These are phyloP conservation scores for Laspeyria flexula DNA, from an alignment of 2,888 invertebrate species.

Conservation along the genomic window DNA sequence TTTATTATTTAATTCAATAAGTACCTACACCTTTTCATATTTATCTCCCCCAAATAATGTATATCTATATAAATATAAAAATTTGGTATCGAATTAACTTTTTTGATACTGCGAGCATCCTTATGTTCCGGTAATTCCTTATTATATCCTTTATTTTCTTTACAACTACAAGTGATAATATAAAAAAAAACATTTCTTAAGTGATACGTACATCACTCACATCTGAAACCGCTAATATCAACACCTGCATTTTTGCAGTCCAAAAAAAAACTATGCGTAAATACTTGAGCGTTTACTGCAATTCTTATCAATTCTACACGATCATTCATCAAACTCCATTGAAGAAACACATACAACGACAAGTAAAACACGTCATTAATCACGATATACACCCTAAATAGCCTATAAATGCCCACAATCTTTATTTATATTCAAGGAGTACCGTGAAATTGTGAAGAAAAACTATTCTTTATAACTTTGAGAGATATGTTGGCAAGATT, in stretches of 20 bases:
- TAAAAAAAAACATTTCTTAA: no score
- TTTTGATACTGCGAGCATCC: no score
- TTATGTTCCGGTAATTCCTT: no score
- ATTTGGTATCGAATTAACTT: no score
- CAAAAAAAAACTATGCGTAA: background rate
- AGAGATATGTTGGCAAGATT: slow-evolving; percentile 68
- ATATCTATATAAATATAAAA: no score
- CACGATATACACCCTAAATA: slow-evolving; percentile 67
- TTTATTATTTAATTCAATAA: background rate
- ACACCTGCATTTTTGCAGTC: background rate
- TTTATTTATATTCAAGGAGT: slow-evolving; percentile 59
- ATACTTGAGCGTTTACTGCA: background rate
- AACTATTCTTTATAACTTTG: slow-evolving; percentile 4
- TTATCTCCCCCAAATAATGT: no score
- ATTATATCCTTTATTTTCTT: no score
- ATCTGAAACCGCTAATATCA: background rate
- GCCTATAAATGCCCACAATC: slow-evolving; percentile 82
- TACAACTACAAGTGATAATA: no score
- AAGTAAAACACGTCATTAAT: slow-evolving; percentile 71
- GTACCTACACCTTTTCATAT: no score
- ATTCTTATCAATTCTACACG: slow-evolving; percentile 20
- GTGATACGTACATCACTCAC: no score
- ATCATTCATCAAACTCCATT: slow-evolving; percentile 58
- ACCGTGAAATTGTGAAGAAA: slow-evolving; percentile 68
- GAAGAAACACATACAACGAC: slow-evolving; percentile 43